Conservation (phyloP, 2,888 invertebrate species). For the Globia sparganii region DNA sequence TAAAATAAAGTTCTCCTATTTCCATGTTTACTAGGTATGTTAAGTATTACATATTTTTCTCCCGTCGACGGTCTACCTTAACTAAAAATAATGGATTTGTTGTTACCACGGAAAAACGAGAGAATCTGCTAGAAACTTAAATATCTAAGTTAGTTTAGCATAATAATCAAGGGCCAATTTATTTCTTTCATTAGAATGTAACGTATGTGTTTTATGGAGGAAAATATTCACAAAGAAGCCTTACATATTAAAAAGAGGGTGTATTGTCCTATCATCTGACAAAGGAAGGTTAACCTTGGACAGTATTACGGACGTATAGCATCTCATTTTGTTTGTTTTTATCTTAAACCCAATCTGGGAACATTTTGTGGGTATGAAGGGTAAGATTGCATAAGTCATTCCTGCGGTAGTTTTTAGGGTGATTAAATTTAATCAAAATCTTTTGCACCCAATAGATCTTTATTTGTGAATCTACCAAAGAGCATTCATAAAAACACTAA, state of each 20-base stretch:
- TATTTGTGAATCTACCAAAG: too few relatives aligned
- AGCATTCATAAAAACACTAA: too few relatives aligned
- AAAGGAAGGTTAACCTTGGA: conserved; percentile 1
- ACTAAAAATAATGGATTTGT: conserved; percentile 12
- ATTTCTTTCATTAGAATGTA: conserved; percentile 22
- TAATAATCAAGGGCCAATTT: conserved; percentile 24
- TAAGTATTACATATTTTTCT: too few relatives aligned
- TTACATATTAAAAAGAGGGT: conserved; percentile 24
- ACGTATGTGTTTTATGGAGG: conserved; percentile 26
- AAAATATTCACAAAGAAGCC: conserved; percentile 10
- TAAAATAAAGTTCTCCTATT: neutral
- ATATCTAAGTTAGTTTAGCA: conserved; percentile 30
- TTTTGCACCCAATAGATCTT: too few relatives aligned
- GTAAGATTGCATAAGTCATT: too few relatives aligned
- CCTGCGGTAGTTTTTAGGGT: too few relatives aligned
- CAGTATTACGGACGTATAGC: neutral
- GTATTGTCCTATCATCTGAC: conserved; percentile 9
- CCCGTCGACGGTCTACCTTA: too few relatives aligned
- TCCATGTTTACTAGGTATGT: neutral
- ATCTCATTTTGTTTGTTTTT: neutral
- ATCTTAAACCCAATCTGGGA: neutral
- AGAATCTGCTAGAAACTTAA: conserved; percentile 13
- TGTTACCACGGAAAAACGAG: neutral
- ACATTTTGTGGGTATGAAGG: neutral
- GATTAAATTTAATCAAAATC: too few relatives aligned